A percentile compares a stretch with the other conserved stretches of the same genome.
Conservation (phyloP, 23 tunicate species). For the Diplosoma virens region DNA sequence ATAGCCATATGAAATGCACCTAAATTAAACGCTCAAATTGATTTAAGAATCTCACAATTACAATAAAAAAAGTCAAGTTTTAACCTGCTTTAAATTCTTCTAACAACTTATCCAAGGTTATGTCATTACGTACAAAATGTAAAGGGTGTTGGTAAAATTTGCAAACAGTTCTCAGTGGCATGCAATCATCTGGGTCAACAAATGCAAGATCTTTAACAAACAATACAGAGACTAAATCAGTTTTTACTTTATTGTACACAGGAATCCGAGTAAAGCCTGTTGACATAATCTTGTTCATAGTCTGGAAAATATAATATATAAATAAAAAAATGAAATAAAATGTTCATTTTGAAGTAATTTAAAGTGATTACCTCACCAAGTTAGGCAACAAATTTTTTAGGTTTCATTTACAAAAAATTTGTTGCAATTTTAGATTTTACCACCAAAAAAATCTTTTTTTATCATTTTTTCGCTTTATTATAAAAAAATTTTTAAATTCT, state of each 20-base stretch:
- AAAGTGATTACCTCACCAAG: too few species aligned
- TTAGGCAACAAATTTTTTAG: too few species aligned
- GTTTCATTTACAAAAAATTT: too few species aligned
- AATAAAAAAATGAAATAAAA: too few species aligned
- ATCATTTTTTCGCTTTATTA: too few species aligned
- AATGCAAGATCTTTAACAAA: conserved; percentile 95
- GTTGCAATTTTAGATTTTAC: too few species aligned
- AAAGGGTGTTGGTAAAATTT: conserved; percentile 82
- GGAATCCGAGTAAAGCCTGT: conserved; percentile 98
- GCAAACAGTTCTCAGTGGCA: conserved; percentile 77
- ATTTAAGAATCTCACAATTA: background rate
- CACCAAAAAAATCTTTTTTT: too few species aligned
- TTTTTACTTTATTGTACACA: conserved; percentile 59
- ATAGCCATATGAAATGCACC: conserved; percentile 94
- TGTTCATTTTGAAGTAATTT: too few species aligned
- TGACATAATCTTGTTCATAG: conserved; percentile 70
- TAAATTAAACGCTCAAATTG: background rate
- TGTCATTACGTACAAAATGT: conserved; percentile 74
- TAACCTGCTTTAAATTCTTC: conserved; percentile 88
- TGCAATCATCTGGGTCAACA: conserved; percentile 95
- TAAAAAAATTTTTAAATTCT: too few species aligned
- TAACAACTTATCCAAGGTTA: conserved; percentile 76
- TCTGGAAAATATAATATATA: too few species aligned
- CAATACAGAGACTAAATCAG: conserved; percentile 66
- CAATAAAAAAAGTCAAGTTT: background rate